A percentile compares a stretch with the other conserved stretches of the same genome.
Conservation (phyloP, 2,797 vertebrate genomes). For the Molossus molossus region DNA sequence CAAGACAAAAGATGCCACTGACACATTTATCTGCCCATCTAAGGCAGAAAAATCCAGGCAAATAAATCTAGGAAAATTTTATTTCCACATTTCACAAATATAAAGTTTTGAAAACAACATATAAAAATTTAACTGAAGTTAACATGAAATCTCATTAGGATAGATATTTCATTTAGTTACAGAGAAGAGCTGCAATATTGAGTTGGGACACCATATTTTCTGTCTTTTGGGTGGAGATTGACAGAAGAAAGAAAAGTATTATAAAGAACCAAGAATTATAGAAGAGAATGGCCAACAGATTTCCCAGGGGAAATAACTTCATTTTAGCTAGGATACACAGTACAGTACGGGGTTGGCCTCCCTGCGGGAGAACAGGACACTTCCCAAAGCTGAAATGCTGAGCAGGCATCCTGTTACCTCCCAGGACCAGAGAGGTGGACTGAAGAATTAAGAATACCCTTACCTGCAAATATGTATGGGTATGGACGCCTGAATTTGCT, state of each 20-base stretch:
- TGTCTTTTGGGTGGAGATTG: background rate
- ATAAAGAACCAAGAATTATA: background rate
- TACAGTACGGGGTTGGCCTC: accelerated
- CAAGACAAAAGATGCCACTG: background rate
- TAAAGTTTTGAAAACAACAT: background rate
- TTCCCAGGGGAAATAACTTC: background rate
- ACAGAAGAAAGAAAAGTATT: conserved; percentile 24
- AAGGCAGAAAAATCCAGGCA: background rate
- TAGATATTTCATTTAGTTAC: background rate
- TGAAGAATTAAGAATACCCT: accelerated
- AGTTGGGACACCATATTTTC: background rate
- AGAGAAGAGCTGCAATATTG: background rate
- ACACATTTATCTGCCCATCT: background rate
- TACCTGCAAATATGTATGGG: background rate
- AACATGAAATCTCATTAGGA: background rate
- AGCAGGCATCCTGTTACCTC: background rate
- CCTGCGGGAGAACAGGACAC: no score
- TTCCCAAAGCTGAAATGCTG: background rate
- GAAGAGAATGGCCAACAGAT: background rate
- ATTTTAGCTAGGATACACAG: background rate
- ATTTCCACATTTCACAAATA: conserved; percentile 33
- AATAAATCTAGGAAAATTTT: background rate
- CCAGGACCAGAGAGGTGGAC: background rate
- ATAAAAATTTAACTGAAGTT: background rate
- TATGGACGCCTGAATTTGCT: no score